These are phyloP conservation scores for Aplodontia rufa DNA, from an alignment of 2,113 vertebrate species.

Conservation along the genomic window DNA sequence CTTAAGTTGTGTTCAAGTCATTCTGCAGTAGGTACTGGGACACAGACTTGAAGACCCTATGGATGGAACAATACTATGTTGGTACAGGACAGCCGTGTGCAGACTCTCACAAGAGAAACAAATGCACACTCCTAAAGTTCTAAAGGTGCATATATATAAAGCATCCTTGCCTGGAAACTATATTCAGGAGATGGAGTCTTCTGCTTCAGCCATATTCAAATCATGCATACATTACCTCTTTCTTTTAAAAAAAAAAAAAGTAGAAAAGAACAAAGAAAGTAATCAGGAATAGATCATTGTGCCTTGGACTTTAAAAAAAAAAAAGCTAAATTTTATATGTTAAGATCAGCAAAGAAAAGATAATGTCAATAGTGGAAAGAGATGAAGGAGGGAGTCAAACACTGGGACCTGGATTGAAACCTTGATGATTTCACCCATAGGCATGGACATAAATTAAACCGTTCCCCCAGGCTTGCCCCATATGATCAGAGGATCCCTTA, in stretches of 20 bases:
- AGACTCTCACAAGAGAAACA: not conserved
- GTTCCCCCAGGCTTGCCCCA: not conserved
- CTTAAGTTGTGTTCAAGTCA: not conserved
- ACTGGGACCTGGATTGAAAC: not conserved
- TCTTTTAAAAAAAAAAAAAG: not conserved
- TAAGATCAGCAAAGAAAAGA: conserved; percentile 45
- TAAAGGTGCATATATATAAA: not conserved
- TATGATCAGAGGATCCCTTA: not conserved
- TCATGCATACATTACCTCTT: not conserved
- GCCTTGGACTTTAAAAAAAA: not conserved
- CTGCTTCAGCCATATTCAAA: not conserved
- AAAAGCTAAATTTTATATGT: not conserved
- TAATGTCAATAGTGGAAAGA: not conserved
- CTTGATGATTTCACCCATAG: not conserved
- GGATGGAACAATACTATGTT: rapidly evolving
- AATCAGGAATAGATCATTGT: conserved; percentile 13
- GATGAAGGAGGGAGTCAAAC: not conserved
- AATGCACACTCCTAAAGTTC: not conserved
- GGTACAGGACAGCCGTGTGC: not conserved
- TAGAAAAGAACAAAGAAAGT: not conserved
- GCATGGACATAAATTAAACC: conserved; percentile 40
- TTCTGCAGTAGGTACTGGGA: not conserved
- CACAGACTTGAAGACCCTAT: not conserved
- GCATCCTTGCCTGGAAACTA: not conserved
- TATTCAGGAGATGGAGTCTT: not conserved